Evolutionary conservation across 2,888 invertebrate species (phyloP), one percentile per base, ranked within the genome.

Genomic region (Microplitis deprimator): DNA sequence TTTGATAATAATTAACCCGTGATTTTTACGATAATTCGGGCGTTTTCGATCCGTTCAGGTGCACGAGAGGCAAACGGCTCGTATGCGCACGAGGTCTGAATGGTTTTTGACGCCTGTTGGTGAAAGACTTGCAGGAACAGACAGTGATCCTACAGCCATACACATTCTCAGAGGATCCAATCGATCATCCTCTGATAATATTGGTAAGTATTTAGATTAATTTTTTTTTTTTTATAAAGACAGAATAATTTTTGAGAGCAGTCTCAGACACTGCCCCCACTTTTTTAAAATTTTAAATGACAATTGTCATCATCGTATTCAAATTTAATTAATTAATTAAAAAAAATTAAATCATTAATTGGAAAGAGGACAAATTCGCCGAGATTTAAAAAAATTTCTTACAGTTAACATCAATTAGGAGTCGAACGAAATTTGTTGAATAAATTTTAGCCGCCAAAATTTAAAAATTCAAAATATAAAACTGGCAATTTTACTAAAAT

Each of bases 41-140:
- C 67, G 70, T 76, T 79, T 75, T 79, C 70, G 78, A 70, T 73
- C 73, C 59, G 67, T 73, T 67, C 73, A 97, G 96, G 97, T 98
- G 86, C 97, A 97, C 92, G 97, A 97, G 92, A 93, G 97, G 89
- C 98, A 99, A 92, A 95, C 98, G 82, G 97, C 97, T 89, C 93
- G 98, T 85, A 97, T 99, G 97, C 94, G 96, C 90, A 97, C 98
- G 83, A 94, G 98, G 85, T 98, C 98, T 79, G 98, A 98, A 92
- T 99, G 98, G 98, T 98, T 98, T 92, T 93, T 97, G 90, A 94
- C 94, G 86, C 94, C 94, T 77, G 92, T 92, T 82, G 92, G 93
- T 13, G 91, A 91, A 79, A 80, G 91, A 91, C 83, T 91, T 89
- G 84, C 91, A 86, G 84, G 90, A 68, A 87, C 90, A 72, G 91